Percentiles rank a stretch among this genome's conserved stretches.
Evolutionary conservation across 2,888 invertebrate genomes (phyloP).

Genomic region (Drosophila maculinotata): DNA sequence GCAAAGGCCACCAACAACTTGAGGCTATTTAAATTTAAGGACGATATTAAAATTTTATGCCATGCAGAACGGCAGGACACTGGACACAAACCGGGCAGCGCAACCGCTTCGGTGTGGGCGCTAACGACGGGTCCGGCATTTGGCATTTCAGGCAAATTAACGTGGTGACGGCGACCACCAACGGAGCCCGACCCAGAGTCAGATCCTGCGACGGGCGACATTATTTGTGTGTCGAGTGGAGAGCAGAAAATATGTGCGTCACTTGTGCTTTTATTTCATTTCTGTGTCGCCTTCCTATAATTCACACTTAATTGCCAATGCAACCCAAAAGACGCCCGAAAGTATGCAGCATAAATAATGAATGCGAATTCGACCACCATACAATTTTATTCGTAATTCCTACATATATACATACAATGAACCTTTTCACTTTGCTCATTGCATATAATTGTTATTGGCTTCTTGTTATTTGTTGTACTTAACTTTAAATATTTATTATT

Average conservation of each 20-base stretch:
- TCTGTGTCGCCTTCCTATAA: conserved; percentile 13
- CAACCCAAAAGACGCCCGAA: not conserved
- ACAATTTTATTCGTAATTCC: conserved; percentile 1
- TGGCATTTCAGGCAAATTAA: conserved; percentile 65
- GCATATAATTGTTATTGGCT: conserved; percentile 8
- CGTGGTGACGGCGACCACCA: conserved; percentile 16
- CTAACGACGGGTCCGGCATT: conserved; percentile 54
- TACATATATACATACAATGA: not conserved
- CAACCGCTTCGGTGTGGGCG: conserved; percentile 56
- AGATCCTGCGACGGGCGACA: not conserved
- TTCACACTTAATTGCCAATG: conserved; percentile 38
- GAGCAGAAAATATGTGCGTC: conserved; percentile 15
- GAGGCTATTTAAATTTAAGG: conserved; percentile 73
- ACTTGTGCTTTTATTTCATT: conserved; percentile 41
- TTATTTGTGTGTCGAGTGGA: conserved; percentile 25
- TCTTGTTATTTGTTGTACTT: not conserved
- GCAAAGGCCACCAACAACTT: conserved; percentile 55
- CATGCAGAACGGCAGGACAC: conserved; percentile 40
- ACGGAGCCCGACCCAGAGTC: not conserved
- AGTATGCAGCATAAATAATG: conserved; percentile 30
- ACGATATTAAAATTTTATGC: conserved; percentile 71
- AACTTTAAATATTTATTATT: not conserved
- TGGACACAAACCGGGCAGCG: conserved; percentile 34
- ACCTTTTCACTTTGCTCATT: conserved; percentile 10
- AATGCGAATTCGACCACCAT: conserved; percentile 4